Evolutionary conservation across 1,140 invertebrate species (phyloP), one percentile per base, ranked within the genome.

Genomic region (Penaeus indicus): DNA sequence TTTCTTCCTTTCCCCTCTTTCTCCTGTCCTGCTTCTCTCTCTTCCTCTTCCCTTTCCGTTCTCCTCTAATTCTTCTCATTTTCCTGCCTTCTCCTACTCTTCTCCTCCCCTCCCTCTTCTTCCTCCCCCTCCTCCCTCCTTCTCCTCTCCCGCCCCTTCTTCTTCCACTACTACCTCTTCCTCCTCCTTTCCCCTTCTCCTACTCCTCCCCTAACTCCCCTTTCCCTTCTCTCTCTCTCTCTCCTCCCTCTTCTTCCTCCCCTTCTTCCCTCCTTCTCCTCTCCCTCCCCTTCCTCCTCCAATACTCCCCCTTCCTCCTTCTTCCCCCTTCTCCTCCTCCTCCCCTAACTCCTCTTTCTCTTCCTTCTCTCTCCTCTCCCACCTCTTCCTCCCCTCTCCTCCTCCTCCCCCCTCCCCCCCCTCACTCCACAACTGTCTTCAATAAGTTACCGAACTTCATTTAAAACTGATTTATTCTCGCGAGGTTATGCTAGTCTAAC

Each of bases 401-500:
- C 47, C 47, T 13, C 11, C 47, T 13, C 54, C 54, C 2, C 11
- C 16, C 54, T 8, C 10, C 54, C 16, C 16, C 54, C 11, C 16
- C 54, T 11, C 54, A 5, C 10, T 13, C 54, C 54, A 13, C 54
- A 54, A 54, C 54, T 8, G 54, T 54, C 54, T 54, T 54, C 54
- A 54, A 54, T 54, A 54, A 54, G 54, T 54, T 54, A 54, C 11
- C 54, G 5, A 54, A 54, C 54, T 54, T 54, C 54, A 54, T 54
- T 54, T 54, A 54, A 54, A 54, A 54, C 54, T 54, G 54, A 54
- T 13, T 42, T 54, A 16, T 16, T 54, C 54, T 54, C 54, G 54
- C 54, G 54, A 54, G 54, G 54, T 54, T 54, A 11, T 54, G 54
- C 54, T 54, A 84, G 80, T 83, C 86, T 75, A 88, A 88, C 80